These are phyloP conservation scores for Pedetes capensis DNA, from an alignment of 2,113 vertebrate genomes.

Conservation along the genomic window DNA sequence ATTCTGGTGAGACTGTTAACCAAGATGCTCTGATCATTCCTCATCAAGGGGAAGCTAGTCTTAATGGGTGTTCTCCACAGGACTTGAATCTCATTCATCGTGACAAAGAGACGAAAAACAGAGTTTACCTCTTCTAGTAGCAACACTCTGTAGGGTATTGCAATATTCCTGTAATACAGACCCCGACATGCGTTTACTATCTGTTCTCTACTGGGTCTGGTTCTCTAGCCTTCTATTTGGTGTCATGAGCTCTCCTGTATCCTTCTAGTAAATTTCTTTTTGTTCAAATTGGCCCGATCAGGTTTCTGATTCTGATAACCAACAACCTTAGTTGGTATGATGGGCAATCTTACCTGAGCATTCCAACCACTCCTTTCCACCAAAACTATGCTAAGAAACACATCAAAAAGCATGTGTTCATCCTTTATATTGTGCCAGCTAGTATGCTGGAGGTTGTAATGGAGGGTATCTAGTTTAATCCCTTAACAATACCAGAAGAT, in stretches of 20 bases:
- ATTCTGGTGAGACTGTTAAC: background rate
- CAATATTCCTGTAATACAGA: background rate
- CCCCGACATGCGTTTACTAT: background rate
- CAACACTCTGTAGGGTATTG: background rate
- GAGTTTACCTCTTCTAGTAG: background rate
- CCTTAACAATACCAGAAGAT: background rate
- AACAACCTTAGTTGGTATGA: background rate
- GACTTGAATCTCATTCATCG: background rate
- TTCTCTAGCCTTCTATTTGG: conserved; percentile 2
- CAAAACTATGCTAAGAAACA: background rate
- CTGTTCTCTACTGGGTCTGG: background rate
- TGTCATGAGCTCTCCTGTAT: background rate
- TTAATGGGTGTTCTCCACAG: background rate
- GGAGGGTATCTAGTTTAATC: background rate
- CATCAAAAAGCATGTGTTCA: background rate
- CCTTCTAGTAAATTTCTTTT: background rate
- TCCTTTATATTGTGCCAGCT: background rate
- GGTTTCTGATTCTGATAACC: background rate
- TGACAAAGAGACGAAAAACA: background rate
- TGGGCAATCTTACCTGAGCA: background rate
- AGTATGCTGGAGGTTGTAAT: background rate
- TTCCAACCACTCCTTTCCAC: background rate
- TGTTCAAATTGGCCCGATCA: background rate
- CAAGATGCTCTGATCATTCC: background rate
- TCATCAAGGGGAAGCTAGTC: background rate